A percentile compares a stretch with the other conserved stretches of the same genome.
Conservation (phyloP, 2,113 vertebrate genomes). For the Lanius ludovicianus region DNA sequence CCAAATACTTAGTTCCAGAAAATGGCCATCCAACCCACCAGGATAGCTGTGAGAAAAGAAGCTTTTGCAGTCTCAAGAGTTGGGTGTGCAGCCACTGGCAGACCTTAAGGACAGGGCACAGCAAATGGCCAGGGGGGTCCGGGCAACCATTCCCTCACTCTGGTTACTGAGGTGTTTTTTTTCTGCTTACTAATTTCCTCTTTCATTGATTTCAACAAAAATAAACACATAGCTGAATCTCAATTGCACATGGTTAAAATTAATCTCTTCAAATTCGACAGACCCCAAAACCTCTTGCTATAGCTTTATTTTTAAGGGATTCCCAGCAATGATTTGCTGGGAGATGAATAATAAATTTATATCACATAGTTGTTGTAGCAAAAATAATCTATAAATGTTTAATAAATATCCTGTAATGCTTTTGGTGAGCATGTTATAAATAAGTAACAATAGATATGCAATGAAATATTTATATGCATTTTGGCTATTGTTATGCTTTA, state of each 20-base stretch:
- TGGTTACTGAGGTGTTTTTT: neutral
- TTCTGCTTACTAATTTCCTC: neutral
- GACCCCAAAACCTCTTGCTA: constrained; percentile 23
- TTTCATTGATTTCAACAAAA: neutral
- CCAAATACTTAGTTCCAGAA: neutral
- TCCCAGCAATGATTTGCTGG: constrained; percentile 60
- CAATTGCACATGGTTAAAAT: neutral
- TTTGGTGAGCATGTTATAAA: constrained; percentile 75
- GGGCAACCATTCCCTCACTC: neutral
- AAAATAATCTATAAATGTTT: constrained; percentile 83
- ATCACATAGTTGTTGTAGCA: constrained; percentile 70
- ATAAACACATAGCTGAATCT: neutral
- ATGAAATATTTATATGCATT: constrained; percentile 77
- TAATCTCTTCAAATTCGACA: neutral
- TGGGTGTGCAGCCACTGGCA: neutral
- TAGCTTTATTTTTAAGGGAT: constrained; percentile 47
- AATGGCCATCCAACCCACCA: neutral
- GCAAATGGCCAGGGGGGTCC: neutral
- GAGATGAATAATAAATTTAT: constrained; percentile 79
- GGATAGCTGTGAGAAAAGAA: neutral
- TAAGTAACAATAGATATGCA: constrained; percentile 76
- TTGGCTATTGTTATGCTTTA: constrained; percentile 73
- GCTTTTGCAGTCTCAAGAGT: neutral
- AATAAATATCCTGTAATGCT: constrained; percentile 80
- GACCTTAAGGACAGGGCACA: neutral